Evolutionary conservation across 1,140 invertebrate genomes (phyloP).

Genomic region (Drosophila aff.): DNA sequence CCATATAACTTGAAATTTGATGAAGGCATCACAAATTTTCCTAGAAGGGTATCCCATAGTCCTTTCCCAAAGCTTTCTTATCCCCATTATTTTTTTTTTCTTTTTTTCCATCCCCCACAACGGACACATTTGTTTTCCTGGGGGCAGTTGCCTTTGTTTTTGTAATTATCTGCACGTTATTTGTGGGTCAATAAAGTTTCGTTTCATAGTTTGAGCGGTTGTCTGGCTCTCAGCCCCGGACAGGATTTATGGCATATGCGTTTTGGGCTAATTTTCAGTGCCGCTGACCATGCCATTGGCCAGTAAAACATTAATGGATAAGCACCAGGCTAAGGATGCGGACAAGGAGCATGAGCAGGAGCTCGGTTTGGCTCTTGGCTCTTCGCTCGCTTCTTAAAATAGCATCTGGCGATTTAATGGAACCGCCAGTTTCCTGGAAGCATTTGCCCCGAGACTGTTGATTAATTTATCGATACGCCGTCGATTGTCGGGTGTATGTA

Average conservation of each 20-base stretch:
- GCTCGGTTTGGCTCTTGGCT: not conserved
- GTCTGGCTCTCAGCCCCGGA: slow-evolving; percentile 55
- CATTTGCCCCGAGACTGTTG: slow-evolving; percentile 40
- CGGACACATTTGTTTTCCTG: slow-evolving; percentile 69
- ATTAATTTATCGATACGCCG: slow-evolving; percentile 74
- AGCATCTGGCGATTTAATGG: slow-evolving; percentile 36
- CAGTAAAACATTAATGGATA: slow-evolving; percentile 52
- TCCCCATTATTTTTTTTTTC: not conserved
- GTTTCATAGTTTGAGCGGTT: slow-evolving; percentile 78
- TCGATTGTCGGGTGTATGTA: slow-evolving; percentile 59
- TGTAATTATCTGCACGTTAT: slow-evolving; percentile 85
- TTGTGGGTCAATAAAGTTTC: slow-evolving; percentile 84
- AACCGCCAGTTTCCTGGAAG: slow-evolving; percentile 5
- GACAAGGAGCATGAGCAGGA: not conserved
- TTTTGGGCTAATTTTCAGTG: slow-evolving; percentile 67
- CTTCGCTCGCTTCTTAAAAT: slow-evolving; percentile 31
- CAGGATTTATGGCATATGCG: slow-evolving; percentile 70
- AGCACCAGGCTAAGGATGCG: slow-evolving; percentile 2
- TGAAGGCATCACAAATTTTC: not conserved
- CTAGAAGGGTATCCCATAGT: not conserved
- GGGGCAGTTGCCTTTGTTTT: slow-evolving; percentile 75
- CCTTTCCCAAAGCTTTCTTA: not conserved
- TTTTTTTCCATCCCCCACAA: slow-evolving; percentile 32
- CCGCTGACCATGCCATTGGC: slow-evolving; percentile 69
- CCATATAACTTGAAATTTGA: not conserved